Conservation (phyloP, 2,888 invertebrate species). For the Agrochola macilenta region DNA sequence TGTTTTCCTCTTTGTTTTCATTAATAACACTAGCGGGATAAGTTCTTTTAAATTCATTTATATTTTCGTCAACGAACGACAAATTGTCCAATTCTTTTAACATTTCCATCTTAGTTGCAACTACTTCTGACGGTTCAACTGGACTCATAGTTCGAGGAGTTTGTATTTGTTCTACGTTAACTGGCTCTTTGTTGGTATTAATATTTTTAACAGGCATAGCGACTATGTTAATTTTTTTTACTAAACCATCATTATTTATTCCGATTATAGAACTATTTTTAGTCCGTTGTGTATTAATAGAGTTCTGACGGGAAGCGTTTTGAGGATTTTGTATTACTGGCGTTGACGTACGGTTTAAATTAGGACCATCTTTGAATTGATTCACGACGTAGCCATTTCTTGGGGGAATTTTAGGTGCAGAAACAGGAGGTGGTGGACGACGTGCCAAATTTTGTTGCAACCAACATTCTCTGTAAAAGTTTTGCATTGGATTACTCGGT, state of each 20-base stretch:
- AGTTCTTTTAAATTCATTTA: conserved; percentile 5
- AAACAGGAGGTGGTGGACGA: background rate
- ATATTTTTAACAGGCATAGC: background rate
- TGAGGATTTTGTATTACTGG: conserved; percentile 1
- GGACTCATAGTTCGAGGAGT: conserved; percentile 5
- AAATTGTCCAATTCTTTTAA: conserved; percentile 66
- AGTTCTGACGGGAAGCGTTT: background rate
- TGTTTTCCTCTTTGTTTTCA: conserved; percentile 13
- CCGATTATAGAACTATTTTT: conserved; percentile 57
- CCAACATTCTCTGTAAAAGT: conserved; percentile 30
- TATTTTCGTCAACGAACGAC: conserved; percentile 23
- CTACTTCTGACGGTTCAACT: conserved; percentile 28
- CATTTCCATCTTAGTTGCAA: conserved; percentile 64
- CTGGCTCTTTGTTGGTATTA: background rate
- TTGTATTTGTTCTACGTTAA: conserved; percentile 6
- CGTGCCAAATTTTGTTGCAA: conserved; percentile 14
- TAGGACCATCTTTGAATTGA: background rate
- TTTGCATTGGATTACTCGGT: conserved; percentile 7
- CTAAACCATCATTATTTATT: conserved; percentile 55
- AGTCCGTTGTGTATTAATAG: background rate
- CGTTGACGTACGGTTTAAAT: conserved; percentile 7
- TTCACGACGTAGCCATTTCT: background rate
- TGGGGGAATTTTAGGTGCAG: background rate
- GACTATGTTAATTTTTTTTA: conserved; percentile 64
- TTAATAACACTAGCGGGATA: background rate